Base-by-base conservation (phyloP, 1,140 invertebrate species). In the Contarinia nasturtii region DNA sequence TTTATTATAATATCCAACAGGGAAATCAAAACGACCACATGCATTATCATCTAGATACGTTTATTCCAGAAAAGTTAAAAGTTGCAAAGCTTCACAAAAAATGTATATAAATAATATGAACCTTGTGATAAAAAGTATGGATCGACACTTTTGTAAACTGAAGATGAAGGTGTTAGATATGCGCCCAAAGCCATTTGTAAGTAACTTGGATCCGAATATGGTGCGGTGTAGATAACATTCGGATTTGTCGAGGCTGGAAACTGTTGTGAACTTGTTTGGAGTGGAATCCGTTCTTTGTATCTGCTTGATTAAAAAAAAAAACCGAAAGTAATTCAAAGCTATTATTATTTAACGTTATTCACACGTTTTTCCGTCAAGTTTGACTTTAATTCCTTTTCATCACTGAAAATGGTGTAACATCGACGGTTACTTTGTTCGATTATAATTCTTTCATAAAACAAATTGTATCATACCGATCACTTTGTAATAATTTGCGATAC, bases 101-200 rank as follows among this genome's bases (percentile, higher is more conserved):
- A 47, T 34, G 22, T 27, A 36, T 11, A 47, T 50, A 50, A n/a
- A 34, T 40, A 44, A 11, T 41, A 27, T 53, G 58, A 50, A 75
- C 75, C 75, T 73, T 78, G 76, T 42, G 75, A 72, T 27, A 78
- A 57, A 65, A 79, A 77, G 55, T 78, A 78, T 3, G 75, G 75
- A 53, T 76, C 70, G 49, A 77, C 73, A 41, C 67, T 70, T 57
- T 78, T 78, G 54, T 77, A 79, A 14, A 69, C 68, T 48, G 66
- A 69, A 8, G 71, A 70, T 17, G 62, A 60, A 0, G 75, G 73
- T 20, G 74, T 70, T 40, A 78, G 53, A 59, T 77, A 77, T 8
- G 71, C 72, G 1, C 75, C 75, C 63, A 77, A 72, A 1, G 71
- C 70, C 47, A 78, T 75, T 57, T 78, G 75, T 12, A 78, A 54